Percentiles rank a stretch among this genome's conserved stretches.
Conservation (phyloP, 2,113 vertebrate genomes). For the Cheilinus undulatus region DNA sequence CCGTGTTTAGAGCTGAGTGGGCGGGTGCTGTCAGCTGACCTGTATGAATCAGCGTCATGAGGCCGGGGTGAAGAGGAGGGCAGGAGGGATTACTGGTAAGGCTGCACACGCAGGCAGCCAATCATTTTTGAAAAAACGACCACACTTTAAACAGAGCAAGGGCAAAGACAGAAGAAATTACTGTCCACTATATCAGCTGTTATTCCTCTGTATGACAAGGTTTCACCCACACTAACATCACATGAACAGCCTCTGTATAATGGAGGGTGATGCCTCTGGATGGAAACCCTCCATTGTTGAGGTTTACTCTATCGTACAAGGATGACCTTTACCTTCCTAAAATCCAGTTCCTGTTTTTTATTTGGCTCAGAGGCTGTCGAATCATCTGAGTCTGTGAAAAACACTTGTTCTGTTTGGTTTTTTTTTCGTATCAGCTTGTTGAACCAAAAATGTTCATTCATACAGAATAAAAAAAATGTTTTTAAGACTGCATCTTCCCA, state of each 20-base stretch:
- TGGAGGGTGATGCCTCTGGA: background rate
- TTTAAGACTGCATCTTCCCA: no score
- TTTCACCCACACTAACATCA: background rate
- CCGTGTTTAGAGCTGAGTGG: slow-evolving; percentile 15
- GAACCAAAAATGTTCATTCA: no score
- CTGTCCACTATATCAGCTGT: background rate
- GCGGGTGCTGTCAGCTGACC: slow-evolving; percentile 50
- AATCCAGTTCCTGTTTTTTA: background rate
- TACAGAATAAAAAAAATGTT: no score
- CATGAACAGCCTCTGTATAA: background rate
- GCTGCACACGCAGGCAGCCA: background rate
- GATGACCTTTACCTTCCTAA: background rate
- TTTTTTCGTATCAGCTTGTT: no score
- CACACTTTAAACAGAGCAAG: background rate
- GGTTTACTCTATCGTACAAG: background rate
- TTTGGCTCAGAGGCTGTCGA: background rate
- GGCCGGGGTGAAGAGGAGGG: slow-evolving; percentile 22
- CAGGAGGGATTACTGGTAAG: slow-evolving; percentile 23
- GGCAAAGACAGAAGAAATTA: background rate
- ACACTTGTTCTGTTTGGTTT: background rate
- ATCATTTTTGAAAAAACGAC: background rate
- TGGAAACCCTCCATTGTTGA: background rate
- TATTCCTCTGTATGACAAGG: background rate
- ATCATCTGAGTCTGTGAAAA: background rate
- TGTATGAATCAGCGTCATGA: slow-evolving; percentile 35